Evolutionary conservation across 2,797 vertebrate genomes (phyloP).

Genomic region (Coranthus polyacanthus): DNA sequence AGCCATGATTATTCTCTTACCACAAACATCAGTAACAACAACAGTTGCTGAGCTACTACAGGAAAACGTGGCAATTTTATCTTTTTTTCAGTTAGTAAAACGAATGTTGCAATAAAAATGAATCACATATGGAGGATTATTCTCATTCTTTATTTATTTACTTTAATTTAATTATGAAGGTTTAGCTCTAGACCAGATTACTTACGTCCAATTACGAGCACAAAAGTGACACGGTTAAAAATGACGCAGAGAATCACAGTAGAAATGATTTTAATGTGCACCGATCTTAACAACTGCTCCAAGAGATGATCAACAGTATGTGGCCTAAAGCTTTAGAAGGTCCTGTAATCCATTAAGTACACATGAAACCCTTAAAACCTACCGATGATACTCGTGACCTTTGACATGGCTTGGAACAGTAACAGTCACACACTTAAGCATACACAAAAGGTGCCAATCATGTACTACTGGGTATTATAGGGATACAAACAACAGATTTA

Average conservation of each 20-base stretch:
- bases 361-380: constrained; percentile 58
- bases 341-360: constrained; percentile 60
- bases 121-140: constrained; percentile 5
- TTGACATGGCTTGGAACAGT: constrained; percentile 12
- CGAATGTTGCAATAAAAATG: not conserved
- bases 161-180: constrained; percentile 8
- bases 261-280: constrained; percentile 22
- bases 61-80: not conserved
- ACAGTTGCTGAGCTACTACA: not conserved
- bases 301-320: constrained; percentile 44
- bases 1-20: constrained; percentile 1
- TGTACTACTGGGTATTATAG: not conserved
- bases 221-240: constrained; percentile 9
- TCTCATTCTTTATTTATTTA: not conserved
- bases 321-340: constrained; percentile 36
- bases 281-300: constrained; percentile 19
- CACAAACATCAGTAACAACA: not conserved
- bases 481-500: not conserved
- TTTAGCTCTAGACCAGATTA: constrained; percentile 3
- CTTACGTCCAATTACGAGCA: constrained; percentile 4
- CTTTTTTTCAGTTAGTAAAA: not conserved
- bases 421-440: not conserved
- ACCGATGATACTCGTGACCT: constrained; percentile 35
- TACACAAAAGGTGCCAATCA: constrained; percentile 11
- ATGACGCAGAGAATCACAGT: constrained; percentile 15